Conservation (phyloP, 2,113 vertebrate species). For the Indri indri region DNA sequence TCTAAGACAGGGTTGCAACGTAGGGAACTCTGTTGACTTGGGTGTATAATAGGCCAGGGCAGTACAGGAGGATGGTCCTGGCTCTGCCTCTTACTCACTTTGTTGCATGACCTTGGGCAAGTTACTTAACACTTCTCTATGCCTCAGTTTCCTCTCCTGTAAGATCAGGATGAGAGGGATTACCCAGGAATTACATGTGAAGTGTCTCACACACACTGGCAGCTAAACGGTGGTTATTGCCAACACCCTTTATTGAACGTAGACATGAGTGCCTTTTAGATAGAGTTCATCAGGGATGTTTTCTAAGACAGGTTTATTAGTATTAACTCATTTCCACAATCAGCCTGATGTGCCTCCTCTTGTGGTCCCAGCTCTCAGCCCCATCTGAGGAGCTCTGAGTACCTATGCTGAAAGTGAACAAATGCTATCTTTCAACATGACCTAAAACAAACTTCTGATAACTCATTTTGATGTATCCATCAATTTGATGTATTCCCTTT, state of each 20-base stretch:
- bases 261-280: not conserved
- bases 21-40: not conserved
- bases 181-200: not conserved
- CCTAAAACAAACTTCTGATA: constrained; percentile 19
- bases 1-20: not conserved
- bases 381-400: not conserved
- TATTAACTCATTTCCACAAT: not conserved
- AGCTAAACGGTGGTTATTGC: not conserved
- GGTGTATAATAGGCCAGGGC: not conserved
- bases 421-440: constrained; percentile 43
- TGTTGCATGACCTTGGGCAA: not conserved
- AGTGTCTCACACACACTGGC: not conserved
- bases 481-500: not conserved
- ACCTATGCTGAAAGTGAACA: not conserved
- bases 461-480: not conserved
- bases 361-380: no score
- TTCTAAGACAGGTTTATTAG: not conserved
- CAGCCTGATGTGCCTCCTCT: not conserved
- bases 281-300: not conserved
- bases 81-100: not conserved
- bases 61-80: accelerated
- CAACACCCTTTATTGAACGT: not conserved
- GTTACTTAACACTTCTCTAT: not conserved
- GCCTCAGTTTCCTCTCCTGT: not conserved
- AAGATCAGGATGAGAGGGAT: not conserved